Evolutionary conservation across 2,888 invertebrate genomes (phyloP).

Genomic region (Euspilapteryx auroguttella): DNA sequence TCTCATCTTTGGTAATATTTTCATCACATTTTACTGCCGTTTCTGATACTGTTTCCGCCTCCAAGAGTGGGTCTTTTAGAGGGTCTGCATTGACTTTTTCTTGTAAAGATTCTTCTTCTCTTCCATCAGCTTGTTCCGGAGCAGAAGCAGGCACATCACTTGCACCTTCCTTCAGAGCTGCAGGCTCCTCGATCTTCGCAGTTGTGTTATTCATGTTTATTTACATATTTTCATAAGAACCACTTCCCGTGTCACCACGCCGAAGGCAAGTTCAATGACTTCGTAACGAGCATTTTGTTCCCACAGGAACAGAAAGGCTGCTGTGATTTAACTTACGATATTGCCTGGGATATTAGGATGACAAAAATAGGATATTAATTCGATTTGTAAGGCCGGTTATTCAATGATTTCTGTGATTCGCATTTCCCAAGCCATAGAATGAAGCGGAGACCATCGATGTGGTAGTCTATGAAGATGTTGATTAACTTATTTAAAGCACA

Average conservation of each 20-base stretch:
- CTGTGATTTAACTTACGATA: no score
- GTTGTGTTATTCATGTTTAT: conserved; percentile 59
- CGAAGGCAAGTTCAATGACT: conserved; percentile 42
- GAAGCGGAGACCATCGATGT: no score
- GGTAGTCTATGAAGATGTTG: no score
- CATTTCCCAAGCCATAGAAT: no score
- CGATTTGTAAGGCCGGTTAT: no score
- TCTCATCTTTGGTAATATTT: conserved; percentile 19
- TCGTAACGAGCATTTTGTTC: conserved; percentile 31
- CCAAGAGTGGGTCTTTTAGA: conserved; percentile 8
- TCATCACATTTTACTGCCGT: conserved; percentile 6
- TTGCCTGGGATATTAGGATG: no score
- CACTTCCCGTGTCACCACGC: conserved; percentile 45
- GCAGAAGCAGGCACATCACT: neutral
- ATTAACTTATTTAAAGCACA: no score
- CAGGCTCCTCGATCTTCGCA: conserved; percentile 29
- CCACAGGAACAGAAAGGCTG: no score
- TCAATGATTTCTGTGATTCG: no score
- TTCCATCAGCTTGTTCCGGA: neutral
- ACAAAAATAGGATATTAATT: no score
- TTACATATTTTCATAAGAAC: conserved; percentile 52
- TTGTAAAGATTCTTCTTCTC: conserved; percentile 2
- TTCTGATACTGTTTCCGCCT: conserved; percentile 15
- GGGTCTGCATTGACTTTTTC: conserved; percentile 10
- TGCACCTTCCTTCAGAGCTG: neutral